Percentiles rank a stretch among this genome's conserved stretches.
These are phyloP conservation scores for Venturia canescens DNA, from an alignment of 1,140 invertebrate genomes.

Conservation along the genomic window DNA sequence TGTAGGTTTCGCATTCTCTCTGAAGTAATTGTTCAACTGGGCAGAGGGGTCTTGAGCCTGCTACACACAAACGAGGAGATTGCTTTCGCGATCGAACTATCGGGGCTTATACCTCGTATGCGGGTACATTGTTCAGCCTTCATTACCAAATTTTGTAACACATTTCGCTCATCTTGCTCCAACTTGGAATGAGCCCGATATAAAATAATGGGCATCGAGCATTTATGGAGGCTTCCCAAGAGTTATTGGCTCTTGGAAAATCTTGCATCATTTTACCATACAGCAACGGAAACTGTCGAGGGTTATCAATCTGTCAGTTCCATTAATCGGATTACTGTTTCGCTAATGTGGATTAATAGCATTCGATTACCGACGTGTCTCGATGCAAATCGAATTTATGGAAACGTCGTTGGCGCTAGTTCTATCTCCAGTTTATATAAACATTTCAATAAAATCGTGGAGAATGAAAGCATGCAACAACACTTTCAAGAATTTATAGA, in stretches of 20 bases:
- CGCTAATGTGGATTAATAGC: too few species aligned
- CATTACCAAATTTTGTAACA: conserved; percentile 2
- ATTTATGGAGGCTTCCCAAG: too few species aligned
- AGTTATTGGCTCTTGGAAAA: not conserved
- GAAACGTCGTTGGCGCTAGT: too few species aligned
- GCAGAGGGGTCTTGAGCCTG: not conserved
- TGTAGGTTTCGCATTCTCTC: not conserved
- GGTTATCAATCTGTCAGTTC: not conserved
- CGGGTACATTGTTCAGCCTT: not conserved
- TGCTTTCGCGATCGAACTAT: conserved; percentile 32
- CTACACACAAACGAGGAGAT: conserved; percentile 31
- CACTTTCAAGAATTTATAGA: too few species aligned
- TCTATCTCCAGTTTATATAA: too few species aligned
- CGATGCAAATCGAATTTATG: too few species aligned
- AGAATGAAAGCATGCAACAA: too few species aligned
- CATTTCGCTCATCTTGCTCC: not conserved
- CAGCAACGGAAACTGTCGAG: not conserved
- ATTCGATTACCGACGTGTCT: not conserved
- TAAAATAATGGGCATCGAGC: not conserved
- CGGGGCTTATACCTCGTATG: conserved; percentile 1
- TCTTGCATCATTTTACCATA: not conserved
- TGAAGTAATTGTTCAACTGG: conserved; percentile 33
- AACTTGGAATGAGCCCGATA: too few species aligned
- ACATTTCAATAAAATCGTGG: too few species aligned
- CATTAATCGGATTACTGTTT: not conserved